phyloP scores from a whole-genome alignment of 2,888 invertebrate genomes.

The Phymatocera aterrima region DNA sequence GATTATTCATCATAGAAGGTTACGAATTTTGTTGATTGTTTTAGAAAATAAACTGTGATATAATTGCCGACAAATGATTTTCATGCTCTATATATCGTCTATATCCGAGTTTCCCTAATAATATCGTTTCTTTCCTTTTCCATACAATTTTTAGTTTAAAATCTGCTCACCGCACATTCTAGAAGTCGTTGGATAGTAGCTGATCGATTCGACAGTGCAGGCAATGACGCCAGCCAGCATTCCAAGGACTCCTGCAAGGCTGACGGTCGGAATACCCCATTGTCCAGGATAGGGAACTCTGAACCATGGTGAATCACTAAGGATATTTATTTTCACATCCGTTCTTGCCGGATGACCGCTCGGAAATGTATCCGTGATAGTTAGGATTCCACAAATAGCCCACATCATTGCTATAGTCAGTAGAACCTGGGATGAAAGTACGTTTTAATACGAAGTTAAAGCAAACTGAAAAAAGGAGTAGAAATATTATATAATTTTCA shows the following conservation, averaged over 20 bases:
- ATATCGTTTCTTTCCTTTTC: not conserved
- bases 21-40: not conserved
- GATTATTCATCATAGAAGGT: not conserved
- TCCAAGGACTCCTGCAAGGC: slow-evolving; percentile 83
- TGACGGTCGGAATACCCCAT: slow-evolving; percentile 86
- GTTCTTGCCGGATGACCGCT: slow-evolving; percentile 84
- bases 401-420: slow-evolving; percentile 87
- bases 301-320: slow-evolving; percentile 88
- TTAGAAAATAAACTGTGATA: slow-evolving; percentile 11
- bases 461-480: not conserved
- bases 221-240: slow-evolving; percentile 88
- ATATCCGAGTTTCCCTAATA: not conserved
- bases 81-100: not conserved
- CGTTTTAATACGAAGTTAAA: not conserved
- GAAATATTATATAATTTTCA: slow-evolving; percentile 11
- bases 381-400: slow-evolving; percentile 84
- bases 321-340: slow-evolving; percentile 83
- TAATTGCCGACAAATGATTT: not conserved
- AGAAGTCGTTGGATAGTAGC: slow-evolving; percentile 95
- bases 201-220: slow-evolving; percentile 89
- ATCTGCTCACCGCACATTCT: slow-evolving; percentile 82
- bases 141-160: too few relatives aligned
- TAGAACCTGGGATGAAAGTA: slow-evolving; percentile 78
- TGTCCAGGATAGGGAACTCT: slow-evolving; percentile 89
- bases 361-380: slow-evolving; percentile 80